Base-by-base conservation (phyloP, 2,797 vertebrate species). In the Hozukius guyotensis region DNA sequence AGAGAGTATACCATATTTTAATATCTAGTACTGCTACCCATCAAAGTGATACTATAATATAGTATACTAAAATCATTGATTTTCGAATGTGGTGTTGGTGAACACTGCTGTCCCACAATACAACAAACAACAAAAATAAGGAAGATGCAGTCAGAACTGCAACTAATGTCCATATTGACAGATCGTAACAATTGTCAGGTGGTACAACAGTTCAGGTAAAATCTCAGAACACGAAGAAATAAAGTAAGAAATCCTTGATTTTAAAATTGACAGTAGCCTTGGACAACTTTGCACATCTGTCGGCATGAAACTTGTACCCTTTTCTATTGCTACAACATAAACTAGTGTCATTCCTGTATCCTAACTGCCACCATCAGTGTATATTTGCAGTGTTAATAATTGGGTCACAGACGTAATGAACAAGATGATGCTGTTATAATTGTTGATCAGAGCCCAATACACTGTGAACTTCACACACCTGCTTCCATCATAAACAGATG, bases 381-480 rank as follows among this genome's bases (percentile, higher is more conserved):
- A 2, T 63, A 10, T 29, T 32, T 56, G 18, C 31, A 29, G 12
- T 4, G 11, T 8, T 69, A 52, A 31, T 56, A 75, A 67, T 20
- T 12, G 34, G 16, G 34, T 55, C 75, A 70, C 66, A 78, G 49
- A 38, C n/a, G 16, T 46, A 52, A 1, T n/a, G 20, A 52, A 4
- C 2, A 66, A 38, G 25, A 22, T 46, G 5, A 8, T 63, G 24
- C 67, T 73, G 67, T 31, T 67, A 38, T 13, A 66, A 11, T 16
- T 14, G 36, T 20, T 81, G 5, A 72, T 36, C 74, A 56, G 72
- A 68, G 52, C 6, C 13, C 9, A 6, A 9, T 12, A 20, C 72
- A 27, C 7, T 63, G 16, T 25, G 18, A 52, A 61, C 31, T 3
- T 22, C 32, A 72, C 67, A 73, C 68, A 38, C 5, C 72, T 80